Conservation (phyloP, 2,113 vertebrate genomes). For the Pelobates fuscus region DNA sequence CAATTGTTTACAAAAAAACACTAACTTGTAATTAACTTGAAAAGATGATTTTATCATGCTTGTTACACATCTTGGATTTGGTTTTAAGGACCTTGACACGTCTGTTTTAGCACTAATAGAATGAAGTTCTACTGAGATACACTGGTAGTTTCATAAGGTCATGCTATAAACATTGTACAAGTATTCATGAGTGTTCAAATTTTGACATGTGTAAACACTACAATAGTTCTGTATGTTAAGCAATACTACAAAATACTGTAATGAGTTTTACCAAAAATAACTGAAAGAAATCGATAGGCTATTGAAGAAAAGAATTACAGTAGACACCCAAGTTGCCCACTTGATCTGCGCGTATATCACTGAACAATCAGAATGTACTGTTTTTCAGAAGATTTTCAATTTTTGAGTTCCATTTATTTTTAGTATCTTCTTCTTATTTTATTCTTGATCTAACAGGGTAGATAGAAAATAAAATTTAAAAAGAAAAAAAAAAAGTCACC, state of each 20-base stretch:
- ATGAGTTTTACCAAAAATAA: slow-evolving; percentile 63
- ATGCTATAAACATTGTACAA: slow-evolving; percentile 65
- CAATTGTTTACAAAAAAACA: slow-evolving; percentile 80
- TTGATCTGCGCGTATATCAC: slow-evolving; percentile 55
- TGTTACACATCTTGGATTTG: neutral
- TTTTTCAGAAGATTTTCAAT: slow-evolving; percentile 58
- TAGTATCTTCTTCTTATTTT: slow-evolving; percentile 10
- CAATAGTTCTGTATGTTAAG: slow-evolving; percentile 70
- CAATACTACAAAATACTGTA: slow-evolving; percentile 81
- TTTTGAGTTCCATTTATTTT: slow-evolving; percentile 18
- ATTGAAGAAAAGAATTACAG: slow-evolving; percentile 19
- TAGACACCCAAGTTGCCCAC: slow-evolving; percentile 50
- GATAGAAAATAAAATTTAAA: slow-evolving; percentile 44
- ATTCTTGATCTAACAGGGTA: slow-evolving; percentile 49
- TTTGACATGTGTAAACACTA: slow-evolving; percentile 63
- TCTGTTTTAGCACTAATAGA: slow-evolving; percentile 23
- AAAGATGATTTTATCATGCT: slow-evolving; percentile 42
- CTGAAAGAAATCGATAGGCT: slow-evolving; percentile 41
- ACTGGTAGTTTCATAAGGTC: slow-evolving; percentile 53
- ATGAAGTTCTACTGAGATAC: slow-evolving; percentile 52
- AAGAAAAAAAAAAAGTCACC: slow-evolving; percentile 56
- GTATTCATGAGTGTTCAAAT: slow-evolving; percentile 60
- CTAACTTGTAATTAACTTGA: slow-evolving; percentile 62
- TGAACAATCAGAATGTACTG: slow-evolving; percentile 63
- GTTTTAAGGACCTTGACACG: slow-evolving; percentile 29